Conservation (phyloP, 2,113 vertebrate species). For the Crypturellus undulatus region DNA sequence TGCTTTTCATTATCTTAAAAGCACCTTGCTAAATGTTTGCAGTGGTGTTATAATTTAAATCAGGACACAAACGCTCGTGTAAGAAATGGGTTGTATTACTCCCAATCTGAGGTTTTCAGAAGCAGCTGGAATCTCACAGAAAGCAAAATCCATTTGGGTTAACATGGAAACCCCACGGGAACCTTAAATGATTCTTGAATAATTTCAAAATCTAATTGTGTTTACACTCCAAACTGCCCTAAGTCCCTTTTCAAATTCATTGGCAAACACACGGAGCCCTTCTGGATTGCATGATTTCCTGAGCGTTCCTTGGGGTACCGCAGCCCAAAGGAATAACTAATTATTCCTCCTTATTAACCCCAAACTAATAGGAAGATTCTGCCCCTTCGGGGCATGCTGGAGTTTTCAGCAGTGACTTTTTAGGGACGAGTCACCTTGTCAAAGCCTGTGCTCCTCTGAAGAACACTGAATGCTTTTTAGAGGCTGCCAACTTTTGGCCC, state of each 20-base stretch:
- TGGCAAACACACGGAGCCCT: constrained; percentile 66
- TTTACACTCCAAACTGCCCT: constrained; percentile 69
- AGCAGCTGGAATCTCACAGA: constrained; percentile 58
- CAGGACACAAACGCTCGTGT: neutral
- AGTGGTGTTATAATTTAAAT: constrained; percentile 5
- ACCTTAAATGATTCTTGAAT: constrained; percentile 73
- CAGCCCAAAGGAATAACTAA: neutral
- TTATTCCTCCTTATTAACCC: neutral
- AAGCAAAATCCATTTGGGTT: constrained; percentile 66
- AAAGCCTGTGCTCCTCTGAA: neutral
- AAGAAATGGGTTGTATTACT: constrained; percentile 16
- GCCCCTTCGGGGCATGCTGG: neutral
- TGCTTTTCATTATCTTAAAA: constrained; percentile 36
- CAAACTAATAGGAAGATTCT: neutral
- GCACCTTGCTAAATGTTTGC: constrained; percentile 32
- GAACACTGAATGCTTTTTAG: constrained; percentile 3
- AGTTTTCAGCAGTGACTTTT: neutral
- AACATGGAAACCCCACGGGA: constrained; percentile 51
- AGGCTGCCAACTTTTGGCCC: constrained; percentile 52
- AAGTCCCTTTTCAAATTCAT: constrained; percentile 73
- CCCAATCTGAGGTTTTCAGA: constrained; percentile 49
- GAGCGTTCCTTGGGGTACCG: constrained; percentile 44
- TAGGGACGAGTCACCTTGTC: neutral
- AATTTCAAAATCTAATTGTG: constrained; percentile 75
- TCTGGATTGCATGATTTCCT: constrained; percentile 64